A percentile compares a stretch with the other conserved stretches of the same genome.
phyloP scores from a whole-genome alignment of 2,113 vertebrate species.

The Ophiodon elongatus region DNA sequence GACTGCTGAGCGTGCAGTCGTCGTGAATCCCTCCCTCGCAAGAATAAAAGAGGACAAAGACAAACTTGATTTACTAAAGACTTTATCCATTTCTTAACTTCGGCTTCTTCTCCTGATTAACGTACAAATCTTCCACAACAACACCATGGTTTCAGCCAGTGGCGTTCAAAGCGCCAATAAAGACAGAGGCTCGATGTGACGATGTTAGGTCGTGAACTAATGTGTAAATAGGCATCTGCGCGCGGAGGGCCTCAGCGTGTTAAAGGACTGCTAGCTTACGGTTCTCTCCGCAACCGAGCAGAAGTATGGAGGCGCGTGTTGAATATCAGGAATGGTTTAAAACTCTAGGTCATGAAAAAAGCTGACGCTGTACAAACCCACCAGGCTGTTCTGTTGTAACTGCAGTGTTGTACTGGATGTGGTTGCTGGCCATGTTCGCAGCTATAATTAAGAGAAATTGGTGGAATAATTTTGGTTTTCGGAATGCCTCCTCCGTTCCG shows the following conservation, averaged over 20 bases:
- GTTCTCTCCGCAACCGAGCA: neutral
- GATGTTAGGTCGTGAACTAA: no score
- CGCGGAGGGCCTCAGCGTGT: neutral
- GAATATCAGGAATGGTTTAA: neutral
- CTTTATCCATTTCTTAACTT: no score
- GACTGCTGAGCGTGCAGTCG: no score
- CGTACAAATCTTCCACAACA: no score
- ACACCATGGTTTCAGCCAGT: no score
- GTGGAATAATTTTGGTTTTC: slow-evolving; percentile 10
- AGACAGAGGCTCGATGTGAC: no score
- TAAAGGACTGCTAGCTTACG: neutral
- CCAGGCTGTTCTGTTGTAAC: slow-evolving; percentile 6
- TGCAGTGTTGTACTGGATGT: slow-evolving; percentile 21
- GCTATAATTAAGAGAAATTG: neutral
- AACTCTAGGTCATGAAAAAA: slow-evolving; percentile 17
- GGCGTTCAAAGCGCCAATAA: no score
- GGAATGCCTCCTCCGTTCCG: neutral
- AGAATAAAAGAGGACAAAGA: no score
- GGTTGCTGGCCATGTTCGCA: neutral
- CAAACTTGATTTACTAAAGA: no score
- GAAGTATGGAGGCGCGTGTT: neutral
- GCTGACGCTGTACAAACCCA: neutral
- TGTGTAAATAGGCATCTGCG: no score
- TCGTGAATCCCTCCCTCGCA: no score
- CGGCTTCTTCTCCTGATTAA: no score